Evolutionary conservation across 2,113 vertebrate species (phyloP).

Genomic region (Pangasianodon hypophthalmus): DNA sequence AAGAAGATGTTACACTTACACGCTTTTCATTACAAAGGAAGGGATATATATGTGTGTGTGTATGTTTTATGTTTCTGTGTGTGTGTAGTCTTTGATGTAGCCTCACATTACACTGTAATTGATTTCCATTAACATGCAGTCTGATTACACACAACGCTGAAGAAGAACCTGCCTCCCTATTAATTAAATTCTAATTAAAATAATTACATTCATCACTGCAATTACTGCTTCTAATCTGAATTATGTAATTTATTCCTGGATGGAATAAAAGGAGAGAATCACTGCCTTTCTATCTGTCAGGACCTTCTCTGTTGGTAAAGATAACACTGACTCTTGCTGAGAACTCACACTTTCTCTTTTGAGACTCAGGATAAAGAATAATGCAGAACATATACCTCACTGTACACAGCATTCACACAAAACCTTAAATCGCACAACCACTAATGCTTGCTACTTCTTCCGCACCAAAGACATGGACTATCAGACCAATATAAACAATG

Average conservation of each 20-base stretch:
- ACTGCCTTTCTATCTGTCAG: background rate
- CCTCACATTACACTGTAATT: slow-evolving; percentile 12
- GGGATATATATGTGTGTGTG: background rate
- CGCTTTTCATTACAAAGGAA: slow-evolving; percentile 8
- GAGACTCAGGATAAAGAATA: background rate
- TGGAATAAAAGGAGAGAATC: slow-evolving; percentile 7
- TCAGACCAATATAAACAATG: too few species aligned
- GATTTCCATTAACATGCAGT: slow-evolving; percentile 34
- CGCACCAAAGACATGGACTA: too few species aligned
- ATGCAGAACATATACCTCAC: too few species aligned
- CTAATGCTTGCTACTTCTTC: too few species aligned
- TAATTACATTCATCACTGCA: background rate
- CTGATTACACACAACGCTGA: slow-evolving; percentile 48
- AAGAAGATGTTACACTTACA: background rate
- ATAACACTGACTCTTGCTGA: background rate
- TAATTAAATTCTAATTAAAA: slow-evolving; percentile 3
- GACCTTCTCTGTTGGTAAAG: background rate
- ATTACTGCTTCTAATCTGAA: slow-evolving; percentile 49
- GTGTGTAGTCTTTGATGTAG: background rate
- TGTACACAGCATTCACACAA: background rate
- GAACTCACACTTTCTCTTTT: background rate
- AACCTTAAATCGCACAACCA: background rate
- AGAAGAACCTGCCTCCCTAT: background rate
- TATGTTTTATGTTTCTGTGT: background rate
- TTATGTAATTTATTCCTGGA: slow-evolving; percentile 50